A percentile compares a stretch with the other conserved stretches of the same genome.
Evolutionary conservation across 1,140 invertebrate species (phyloP).

Genomic region (Drepana arcuata): DNA sequence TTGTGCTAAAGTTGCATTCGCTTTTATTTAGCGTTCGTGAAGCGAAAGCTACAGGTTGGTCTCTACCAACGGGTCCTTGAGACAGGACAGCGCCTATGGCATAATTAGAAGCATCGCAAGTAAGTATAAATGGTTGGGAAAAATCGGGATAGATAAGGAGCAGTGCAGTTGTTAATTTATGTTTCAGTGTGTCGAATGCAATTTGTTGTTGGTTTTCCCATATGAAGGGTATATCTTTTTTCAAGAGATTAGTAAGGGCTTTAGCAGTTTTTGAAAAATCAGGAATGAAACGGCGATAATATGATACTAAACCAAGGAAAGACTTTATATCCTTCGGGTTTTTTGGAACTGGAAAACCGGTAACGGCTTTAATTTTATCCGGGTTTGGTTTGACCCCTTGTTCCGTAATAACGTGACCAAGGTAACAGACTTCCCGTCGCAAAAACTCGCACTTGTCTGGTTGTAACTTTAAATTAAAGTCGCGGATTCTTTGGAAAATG

Average conservation of each 20-base stretch:
- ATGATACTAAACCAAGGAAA: conserved; percentile 36
- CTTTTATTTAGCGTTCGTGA: conserved; percentile 28
- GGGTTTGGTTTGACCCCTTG: conserved; percentile 46
- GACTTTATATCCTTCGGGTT: conserved; percentile 40
- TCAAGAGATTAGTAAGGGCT: conserved; percentile 27
- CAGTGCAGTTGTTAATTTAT: neutral
- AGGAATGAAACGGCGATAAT: conserved; percentile 9
- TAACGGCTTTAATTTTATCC: conserved; percentile 43
- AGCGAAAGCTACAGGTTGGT: conserved; percentile 30
- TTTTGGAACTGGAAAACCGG: conserved; percentile 38
- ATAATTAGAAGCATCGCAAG: neutral
- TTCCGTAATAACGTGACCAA: conserved; percentile 38
- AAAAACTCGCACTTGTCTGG: conserved; percentile 66
- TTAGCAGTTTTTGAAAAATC: conserved; percentile 25
- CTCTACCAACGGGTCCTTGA: conserved; percentile 28
- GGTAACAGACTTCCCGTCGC: conserved; percentile 46
- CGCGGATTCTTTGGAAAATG: conserved; percentile 42
- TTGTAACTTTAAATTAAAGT: conserved; percentile 56
- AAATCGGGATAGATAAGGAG: neutral
- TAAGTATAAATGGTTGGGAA: neutral
- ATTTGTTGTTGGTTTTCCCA: conserved; percentile 20
- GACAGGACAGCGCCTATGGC: conserved; percentile 26
- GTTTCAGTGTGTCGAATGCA: conserved; percentile 22
- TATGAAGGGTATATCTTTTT: conserved; percentile 20
- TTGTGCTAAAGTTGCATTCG: conserved; percentile 10